Evolutionary conservation across 2,113 vertebrate species (phyloP).

Genomic region (Nothocercus nigrocapillus): DNA sequence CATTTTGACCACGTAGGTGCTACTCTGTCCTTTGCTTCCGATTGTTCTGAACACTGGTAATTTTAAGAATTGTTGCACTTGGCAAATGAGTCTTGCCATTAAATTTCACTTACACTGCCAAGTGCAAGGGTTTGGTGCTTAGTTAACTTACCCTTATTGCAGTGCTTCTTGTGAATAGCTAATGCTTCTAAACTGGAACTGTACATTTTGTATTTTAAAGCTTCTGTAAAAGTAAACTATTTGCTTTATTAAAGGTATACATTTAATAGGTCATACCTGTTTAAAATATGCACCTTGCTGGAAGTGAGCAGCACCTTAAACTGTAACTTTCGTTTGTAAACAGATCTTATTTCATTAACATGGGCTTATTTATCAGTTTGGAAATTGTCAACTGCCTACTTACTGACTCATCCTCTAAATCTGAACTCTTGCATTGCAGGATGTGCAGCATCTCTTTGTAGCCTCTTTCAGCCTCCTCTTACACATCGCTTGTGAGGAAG

Average conservation of each 20-base stretch:
- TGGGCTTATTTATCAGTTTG: conserved; percentile 54
- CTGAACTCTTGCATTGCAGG: not conserved
- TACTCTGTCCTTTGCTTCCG: conserved; percentile 76
- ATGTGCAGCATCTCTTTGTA: not conserved
- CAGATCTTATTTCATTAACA: conserved; percentile 40
- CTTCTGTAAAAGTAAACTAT: conserved; percentile 84
- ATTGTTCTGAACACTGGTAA: conserved; percentile 79
- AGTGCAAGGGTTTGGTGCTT: conserved; percentile 75
- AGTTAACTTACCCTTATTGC: conserved; percentile 75
- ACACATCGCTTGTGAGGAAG: not conserved
- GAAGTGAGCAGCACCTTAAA: conserved; percentile 56
- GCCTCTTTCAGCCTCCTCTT: not conserved
- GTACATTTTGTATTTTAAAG: conserved; percentile 88
- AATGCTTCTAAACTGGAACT: conserved; percentile 84
- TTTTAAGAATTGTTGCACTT: conserved; percentile 76
- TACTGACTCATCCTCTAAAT: conserved; percentile 22
- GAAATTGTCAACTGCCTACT: conserved; percentile 64
- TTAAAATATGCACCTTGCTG: conserved; percentile 70
- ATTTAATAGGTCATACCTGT: conserved; percentile 80
- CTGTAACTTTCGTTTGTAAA: conserved; percentile 56
- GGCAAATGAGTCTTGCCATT: conserved; percentile 76
- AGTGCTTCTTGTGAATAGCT: conserved; percentile 81
- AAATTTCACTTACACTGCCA: conserved; percentile 69
- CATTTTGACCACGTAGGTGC: conserved; percentile 76
- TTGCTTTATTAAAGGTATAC: conserved; percentile 88